Base-by-base conservation (phyloP, 2,113 vertebrate species). In the Phasianus colchicus region DNA sequence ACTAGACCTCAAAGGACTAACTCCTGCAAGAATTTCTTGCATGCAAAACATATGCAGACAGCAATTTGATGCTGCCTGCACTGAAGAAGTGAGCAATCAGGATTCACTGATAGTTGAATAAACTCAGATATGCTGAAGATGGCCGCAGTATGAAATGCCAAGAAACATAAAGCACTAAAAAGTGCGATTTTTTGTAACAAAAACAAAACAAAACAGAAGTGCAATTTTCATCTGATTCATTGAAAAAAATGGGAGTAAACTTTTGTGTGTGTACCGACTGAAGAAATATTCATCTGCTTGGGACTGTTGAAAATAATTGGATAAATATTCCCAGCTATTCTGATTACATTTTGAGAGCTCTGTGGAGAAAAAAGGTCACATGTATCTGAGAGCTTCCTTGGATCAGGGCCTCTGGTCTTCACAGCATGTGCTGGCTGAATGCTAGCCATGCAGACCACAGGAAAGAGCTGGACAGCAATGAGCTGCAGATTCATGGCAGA, bases 321-420 rank as follows among this genome's bases (percentile, higher is more conserved):
- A 80, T 30, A 9, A 82, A 58, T 25, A 27, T 88, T 89, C 40
- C 8, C 83, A 58, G 18, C 36, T 72, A 75, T 93, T 45, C 48
- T 69, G 27, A 67, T 94, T 74, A 60, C 58, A 58, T 85, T 89
- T 89, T 60, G 61, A 86, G 85, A 86, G 60, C 38, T 92, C 50
- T 38, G 3, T 25, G 22, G 64, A 66, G 17, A 27, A 54, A 54
- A 92, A 61, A 48, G 74, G 45, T 55, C 61, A 83, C 1, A 0
- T 42, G 69, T 71, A 76, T 75, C 61, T 60, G 50, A 86, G n/a
- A 79, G 34, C 34, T 91, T 83, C 57, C 30, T 72, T 87, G 19
- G 1, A 76, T 79, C 77, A 42, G 9, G 36, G 55, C 11, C 34
- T 50, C 34, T 82, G 40, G 21, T 40, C 83, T 88, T 83, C 20